Evolutionary conservation across 2,797 vertebrate genomes (phyloP).

Genomic region (Eupleurogrammus muticus): DNA sequence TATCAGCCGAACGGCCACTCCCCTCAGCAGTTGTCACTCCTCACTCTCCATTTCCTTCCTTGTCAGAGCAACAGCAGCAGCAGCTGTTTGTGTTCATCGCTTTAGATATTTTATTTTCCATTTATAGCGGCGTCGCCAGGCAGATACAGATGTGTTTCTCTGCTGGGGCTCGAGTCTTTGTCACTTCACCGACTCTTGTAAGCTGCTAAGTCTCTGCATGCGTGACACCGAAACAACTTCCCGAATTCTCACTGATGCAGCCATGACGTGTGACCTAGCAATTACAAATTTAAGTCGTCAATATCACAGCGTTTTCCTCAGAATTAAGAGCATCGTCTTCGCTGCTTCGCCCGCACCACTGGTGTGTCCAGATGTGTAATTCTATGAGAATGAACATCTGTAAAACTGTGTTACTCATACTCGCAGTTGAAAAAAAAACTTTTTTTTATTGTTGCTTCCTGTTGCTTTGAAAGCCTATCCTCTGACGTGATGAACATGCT

Average conservation of each 20-base stretch:
- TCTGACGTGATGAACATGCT: not conserved
- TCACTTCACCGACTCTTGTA: constrained; percentile 2
- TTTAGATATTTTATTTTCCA: constrained; percentile 14
- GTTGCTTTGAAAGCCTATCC: not conserved
- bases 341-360: constrained; percentile 10
- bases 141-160: constrained; percentile 38
- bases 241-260: not conserved
- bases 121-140: constrained; percentile 42
- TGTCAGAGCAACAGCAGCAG: constrained; percentile 7
- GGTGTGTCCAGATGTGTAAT: constrained; percentile 24
- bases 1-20: constrained; percentile 44
- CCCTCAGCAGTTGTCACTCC: constrained; percentile 31
- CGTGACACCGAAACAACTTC: constrained; percentile 14
- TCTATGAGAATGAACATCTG: constrained; percentile 21
- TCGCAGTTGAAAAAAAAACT: not conserved
- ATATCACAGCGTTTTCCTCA: not conserved
- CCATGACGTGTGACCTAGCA: not conserved
- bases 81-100: constrained; percentile 34
- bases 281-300: too few relatives aligned
- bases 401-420: constrained; percentile 1
- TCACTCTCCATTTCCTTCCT: not conserved
- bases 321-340: not conserved
- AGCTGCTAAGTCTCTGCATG: constrained; percentile 5
- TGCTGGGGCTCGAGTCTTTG: constrained; percentile 10
- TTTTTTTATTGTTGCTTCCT: not conserved